Evolutionary conservation across 2,113 vertebrate species (phyloP).

Genomic region (Rhineura floridana): DNA sequence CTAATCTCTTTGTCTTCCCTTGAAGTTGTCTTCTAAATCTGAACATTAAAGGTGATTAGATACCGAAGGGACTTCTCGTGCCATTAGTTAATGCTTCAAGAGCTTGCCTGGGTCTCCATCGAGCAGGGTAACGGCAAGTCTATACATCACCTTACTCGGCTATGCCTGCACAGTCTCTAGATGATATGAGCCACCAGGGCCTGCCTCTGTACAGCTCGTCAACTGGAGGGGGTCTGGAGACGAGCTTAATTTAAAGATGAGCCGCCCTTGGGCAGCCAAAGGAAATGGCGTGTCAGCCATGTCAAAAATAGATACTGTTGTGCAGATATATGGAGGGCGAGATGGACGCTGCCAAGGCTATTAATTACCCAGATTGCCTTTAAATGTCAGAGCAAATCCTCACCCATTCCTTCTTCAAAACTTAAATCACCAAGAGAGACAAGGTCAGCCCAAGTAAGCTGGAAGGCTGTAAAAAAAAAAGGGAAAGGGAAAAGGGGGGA

Average conservation of each 20-base stretch:
- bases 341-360: constrained; percentile 76
- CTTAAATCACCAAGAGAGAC: constrained; percentile 82
- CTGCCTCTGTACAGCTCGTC: constrained; percentile 66
- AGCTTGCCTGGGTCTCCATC: constrained; percentile 68
- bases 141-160: constrained; percentile 72
- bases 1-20: constrained; percentile 77
- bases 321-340: constrained; percentile 81
- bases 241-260: constrained; percentile 82
- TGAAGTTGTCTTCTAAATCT: constrained; percentile 74
- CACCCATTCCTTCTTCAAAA: constrained; percentile 78
- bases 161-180: constrained; percentile 73
- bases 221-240: constrained; percentile 71
- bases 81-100: constrained; percentile 75
- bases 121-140: constrained; percentile 39
- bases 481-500: constrained; percentile 10
- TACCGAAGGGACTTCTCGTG: constrained; percentile 75
- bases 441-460: constrained; percentile 71
- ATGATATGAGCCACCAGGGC: constrained; percentile 70
- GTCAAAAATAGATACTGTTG: constrained; percentile 85
- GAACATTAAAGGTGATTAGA: constrained; percentile 78
- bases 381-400: constrained; percentile 87
- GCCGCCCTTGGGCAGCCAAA: constrained; percentile 76
- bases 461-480: constrained; percentile 68
- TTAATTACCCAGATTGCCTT: constrained; percentile 85
- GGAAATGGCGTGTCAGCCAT: constrained; percentile 82